Conservation (phyloP, 1,140 invertebrate species). For the Planococcus citri region DNA sequence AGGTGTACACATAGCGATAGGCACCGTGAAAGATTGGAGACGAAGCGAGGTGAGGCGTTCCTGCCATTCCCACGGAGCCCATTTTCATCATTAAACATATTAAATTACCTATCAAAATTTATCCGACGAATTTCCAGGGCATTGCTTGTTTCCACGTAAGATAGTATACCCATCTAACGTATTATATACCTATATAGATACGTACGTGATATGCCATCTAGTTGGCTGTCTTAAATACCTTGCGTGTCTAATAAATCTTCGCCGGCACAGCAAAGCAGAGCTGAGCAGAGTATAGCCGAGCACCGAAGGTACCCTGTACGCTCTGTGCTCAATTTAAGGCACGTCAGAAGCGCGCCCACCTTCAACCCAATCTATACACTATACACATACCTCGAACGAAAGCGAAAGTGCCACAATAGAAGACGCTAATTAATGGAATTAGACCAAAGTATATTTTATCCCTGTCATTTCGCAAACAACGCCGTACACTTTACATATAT, state of each 20-base stretch:
- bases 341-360: neutral
- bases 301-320: neutral
- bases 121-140: conserved; percentile 1
- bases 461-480: neutral
- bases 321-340: conserved; percentile 9
- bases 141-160: neutral
- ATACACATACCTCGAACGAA: neutral
- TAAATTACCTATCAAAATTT: conserved; percentile 20
- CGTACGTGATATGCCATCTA: conserved; percentile 16
- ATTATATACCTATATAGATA: neutral
- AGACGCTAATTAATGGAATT: conserved; percentile 19
- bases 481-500: neutral
- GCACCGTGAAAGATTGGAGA: neutral
- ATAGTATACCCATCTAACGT: neutral
- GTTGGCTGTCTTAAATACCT: conserved; percentile 11
- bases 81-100: conserved; percentile 17
- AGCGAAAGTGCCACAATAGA: conserved; percentile 15
- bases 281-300: too few species aligned
- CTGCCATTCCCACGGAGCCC: neutral
- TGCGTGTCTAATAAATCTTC: conserved; percentile 15
- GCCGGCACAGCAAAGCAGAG: too few species aligned
- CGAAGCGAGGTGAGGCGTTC: neutral
- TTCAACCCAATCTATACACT: too few species aligned
- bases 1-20: too few species aligned
- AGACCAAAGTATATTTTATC: conserved; percentile 16